phyloP scores from a whole-genome alignment of 2,888 invertebrate genomes.

The Drosophila anomalipes region DNA sequence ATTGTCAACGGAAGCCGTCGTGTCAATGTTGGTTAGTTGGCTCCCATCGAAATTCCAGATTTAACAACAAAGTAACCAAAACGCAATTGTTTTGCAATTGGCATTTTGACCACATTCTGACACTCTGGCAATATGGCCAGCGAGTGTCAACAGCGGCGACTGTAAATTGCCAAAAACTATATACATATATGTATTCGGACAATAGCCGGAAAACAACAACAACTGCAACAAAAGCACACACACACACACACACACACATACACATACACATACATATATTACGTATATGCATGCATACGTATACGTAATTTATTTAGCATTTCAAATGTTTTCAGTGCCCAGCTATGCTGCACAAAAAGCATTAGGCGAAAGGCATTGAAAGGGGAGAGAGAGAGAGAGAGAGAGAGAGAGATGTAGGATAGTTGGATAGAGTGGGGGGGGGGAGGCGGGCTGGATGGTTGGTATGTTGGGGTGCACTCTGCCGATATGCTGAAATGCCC shows the following conservation, averaged over 20 bases:
- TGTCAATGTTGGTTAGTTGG: constrained; percentile 70
- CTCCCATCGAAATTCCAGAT: constrained; percentile 80
- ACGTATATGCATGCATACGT: constrained; percentile 19
- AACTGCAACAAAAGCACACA: background rate
- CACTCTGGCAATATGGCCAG: constrained; percentile 72
- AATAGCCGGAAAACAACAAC: constrained; percentile 1
- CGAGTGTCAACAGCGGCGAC: constrained; percentile 71
- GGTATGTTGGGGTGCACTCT: constrained; percentile 41
- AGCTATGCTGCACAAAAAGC: constrained; percentile 44
- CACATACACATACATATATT: background rate
- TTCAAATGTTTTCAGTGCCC: constrained; percentile 58
- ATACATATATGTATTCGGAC: constrained; percentile 30
- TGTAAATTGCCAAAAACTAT: constrained; percentile 75
- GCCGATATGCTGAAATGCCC: constrained; percentile 80
- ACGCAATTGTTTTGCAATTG: constrained; percentile 84
- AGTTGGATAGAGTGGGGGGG: background rate
- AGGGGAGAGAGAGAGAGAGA: background rate
- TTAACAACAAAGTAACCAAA: constrained; percentile 82
- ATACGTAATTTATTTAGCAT: constrained; percentile 79
- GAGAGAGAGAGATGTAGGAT: background rate
- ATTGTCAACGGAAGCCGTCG: constrained; percentile 75
- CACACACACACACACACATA: background rate
- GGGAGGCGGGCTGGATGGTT: background rate
- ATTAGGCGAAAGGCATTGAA: constrained; percentile 33
- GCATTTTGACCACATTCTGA: constrained; percentile 83